These are phyloP conservation scores for Bothrops alternatus DNA, from an alignment of 2,797 vertebrate genomes.

Conservation along the genomic window DNA sequence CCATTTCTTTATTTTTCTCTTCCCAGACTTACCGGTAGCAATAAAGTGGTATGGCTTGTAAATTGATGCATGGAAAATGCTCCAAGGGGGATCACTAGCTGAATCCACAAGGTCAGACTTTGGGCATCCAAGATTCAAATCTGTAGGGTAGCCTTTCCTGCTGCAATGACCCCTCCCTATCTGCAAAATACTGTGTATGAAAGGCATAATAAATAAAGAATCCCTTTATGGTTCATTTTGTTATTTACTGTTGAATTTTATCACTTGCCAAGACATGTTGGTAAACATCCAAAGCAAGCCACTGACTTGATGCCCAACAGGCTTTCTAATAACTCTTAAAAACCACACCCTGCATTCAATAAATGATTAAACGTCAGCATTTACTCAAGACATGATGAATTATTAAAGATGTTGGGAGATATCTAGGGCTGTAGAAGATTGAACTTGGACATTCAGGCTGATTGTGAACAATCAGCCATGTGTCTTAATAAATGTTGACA, in stretches of 20 bases:
- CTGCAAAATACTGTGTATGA: background rate
- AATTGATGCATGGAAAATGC: constrained; percentile 35
- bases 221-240: background rate
- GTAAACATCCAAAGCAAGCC: background rate
- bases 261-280: background rate
- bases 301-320: background rate
- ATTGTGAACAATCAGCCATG: background rate
- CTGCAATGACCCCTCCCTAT: background rate
- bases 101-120: background rate
- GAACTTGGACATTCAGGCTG: background rate
- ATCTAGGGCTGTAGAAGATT: background rate
- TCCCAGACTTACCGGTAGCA: background rate
- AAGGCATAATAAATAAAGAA: background rate
- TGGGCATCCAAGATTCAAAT: background rate
- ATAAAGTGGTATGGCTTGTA: background rate
- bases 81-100: constrained; percentile 17
- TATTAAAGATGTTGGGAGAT: background rate
- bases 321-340: background rate
- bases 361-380: background rate
- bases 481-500: background rate
- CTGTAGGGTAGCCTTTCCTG: background rate
- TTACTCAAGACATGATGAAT: background rate
- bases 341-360: background rate
- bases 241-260: background rate
- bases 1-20: background rate